Conservation (phyloP, 35 echinoderm and acorn worm species). For the Lytechinus variegatus region DNA sequence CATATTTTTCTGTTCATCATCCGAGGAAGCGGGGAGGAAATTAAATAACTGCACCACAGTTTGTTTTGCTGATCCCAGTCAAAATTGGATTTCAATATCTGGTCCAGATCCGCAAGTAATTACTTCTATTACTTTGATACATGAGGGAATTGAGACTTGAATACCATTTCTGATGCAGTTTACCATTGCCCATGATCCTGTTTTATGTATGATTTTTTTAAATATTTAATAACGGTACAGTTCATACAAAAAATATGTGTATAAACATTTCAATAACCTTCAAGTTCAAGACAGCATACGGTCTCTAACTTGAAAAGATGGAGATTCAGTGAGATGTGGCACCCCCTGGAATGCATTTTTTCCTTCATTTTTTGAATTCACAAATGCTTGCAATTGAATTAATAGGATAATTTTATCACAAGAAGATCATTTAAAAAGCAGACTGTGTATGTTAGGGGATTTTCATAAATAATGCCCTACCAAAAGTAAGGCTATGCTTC, state of each 20-base stretch:
- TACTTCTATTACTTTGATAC: not conserved
- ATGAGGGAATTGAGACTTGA: not conserved
- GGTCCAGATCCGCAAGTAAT: not conserved
- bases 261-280: not conserved
- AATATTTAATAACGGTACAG: not conserved
- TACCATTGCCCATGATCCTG: not conserved
- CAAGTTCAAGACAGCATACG: not conserved
- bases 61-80: not conserved
- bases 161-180: not conserved
- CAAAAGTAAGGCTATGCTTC: no score
- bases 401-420: no score
- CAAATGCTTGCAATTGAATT: no score
- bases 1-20: not conserved
- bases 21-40: not conserved
- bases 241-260: not conserved
- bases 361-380: no score
- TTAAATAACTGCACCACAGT: conserved; percentile 1
- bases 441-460: no score
- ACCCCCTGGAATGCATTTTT: not conserved
- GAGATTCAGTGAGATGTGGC: not conserved
- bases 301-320: not conserved
- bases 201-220: not conserved
- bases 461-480: no score
- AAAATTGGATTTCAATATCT: conserved; percentile 14
- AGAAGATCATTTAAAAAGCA: no score